Conservation (phyloP, 2,113 vertebrate species). For the rabbit (Oryctolagus cuniculus) region DNA sequence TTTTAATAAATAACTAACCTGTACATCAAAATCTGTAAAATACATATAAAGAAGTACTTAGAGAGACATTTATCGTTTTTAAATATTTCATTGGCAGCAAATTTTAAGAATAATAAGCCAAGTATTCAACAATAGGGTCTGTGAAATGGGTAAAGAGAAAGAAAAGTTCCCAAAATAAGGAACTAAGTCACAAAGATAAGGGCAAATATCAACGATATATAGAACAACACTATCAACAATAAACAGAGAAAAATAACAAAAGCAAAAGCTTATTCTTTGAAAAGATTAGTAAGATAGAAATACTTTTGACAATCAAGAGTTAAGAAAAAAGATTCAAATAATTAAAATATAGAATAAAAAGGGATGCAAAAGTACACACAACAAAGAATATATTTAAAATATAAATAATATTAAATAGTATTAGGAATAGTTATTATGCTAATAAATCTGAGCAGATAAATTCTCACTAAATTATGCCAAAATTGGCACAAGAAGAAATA, state of each 20-base stretch:
- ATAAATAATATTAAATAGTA: constrained; percentile 6
- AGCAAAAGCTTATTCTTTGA: background rate
- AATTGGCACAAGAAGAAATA: constrained; percentile 49
- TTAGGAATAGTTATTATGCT: constrained; percentile 2
- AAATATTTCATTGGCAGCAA: constrained; percentile 14
- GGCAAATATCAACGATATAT: background rate
- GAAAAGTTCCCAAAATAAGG: background rate
- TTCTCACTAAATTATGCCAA: constrained; percentile 40
- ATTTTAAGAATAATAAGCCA: constrained; percentile 20
- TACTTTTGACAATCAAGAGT: constrained; percentile 9
- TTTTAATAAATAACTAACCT: background rate
- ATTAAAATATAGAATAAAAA: constrained; percentile 62
- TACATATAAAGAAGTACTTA: background rate
- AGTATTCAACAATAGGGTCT: background rate
- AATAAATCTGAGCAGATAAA: constrained; percentile 40
- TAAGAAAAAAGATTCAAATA: constrained; percentile 39
- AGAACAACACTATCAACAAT: constrained; percentile 18
- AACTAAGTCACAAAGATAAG: constrained; percentile 31
- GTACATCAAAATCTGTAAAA: background rate
- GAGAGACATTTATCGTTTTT: constrained; percentile 1
- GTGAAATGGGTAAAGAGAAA: constrained; percentile 1
- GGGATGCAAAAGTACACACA: background rate
- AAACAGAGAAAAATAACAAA: constrained; percentile 43
- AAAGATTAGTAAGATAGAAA: constrained; percentile 41
- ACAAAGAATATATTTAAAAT: constrained; percentile 16